Percentiles rank a stretch among this genome's conserved stretches.
Evolutionary conservation across 2,113 vertebrate genomes (phyloP).

Genomic region (Dasyornis broadbenti): DNA sequence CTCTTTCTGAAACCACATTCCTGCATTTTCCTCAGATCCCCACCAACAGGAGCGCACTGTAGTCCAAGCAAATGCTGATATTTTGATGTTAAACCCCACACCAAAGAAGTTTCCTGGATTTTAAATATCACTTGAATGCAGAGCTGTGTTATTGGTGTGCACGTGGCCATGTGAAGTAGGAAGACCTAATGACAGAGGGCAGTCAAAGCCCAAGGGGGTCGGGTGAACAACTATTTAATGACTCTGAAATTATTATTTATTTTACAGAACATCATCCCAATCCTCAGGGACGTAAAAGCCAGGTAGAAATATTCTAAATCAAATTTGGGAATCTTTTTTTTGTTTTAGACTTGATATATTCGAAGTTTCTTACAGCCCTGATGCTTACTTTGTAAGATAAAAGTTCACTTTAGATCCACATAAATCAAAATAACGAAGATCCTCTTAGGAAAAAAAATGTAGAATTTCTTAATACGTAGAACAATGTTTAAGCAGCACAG

Average conservation of each 20-base stretch:
- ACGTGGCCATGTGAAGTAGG: neutral
- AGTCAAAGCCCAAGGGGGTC: slow-evolving; percentile 37
- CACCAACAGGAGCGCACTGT: neutral
- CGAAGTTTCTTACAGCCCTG: slow-evolving; percentile 29
- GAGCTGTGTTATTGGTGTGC: neutral
- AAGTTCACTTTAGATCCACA: slow-evolving; percentile 49
- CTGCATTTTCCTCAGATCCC: neutral
- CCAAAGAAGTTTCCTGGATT: neutral
- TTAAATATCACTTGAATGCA: neutral
- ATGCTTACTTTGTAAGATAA: slow-evolving; percentile 46
- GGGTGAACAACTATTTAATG: slow-evolving; percentile 28
- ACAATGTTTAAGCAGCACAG: slow-evolving; percentile 53
- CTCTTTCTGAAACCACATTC: neutral
- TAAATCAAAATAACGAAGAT: slow-evolving; percentile 36
- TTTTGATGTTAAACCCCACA: slow-evolving; percentile 4
- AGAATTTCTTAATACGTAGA: slow-evolving; percentile 21
- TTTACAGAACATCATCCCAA: slow-evolving; percentile 41
- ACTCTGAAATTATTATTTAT: slow-evolving; percentile 58
- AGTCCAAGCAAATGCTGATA: neutral
- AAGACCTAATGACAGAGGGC: slow-evolving; percentile 60
- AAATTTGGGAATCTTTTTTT: neutral
- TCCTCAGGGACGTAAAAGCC: slow-evolving; percentile 31
- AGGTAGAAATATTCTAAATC: slow-evolving; percentile 24
- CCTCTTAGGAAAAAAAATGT: slow-evolving; percentile 16
- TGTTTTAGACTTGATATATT: neutral